Conservation (phyloP, 2,113 vertebrate species). For the Polypterus senegalus region DNA sequence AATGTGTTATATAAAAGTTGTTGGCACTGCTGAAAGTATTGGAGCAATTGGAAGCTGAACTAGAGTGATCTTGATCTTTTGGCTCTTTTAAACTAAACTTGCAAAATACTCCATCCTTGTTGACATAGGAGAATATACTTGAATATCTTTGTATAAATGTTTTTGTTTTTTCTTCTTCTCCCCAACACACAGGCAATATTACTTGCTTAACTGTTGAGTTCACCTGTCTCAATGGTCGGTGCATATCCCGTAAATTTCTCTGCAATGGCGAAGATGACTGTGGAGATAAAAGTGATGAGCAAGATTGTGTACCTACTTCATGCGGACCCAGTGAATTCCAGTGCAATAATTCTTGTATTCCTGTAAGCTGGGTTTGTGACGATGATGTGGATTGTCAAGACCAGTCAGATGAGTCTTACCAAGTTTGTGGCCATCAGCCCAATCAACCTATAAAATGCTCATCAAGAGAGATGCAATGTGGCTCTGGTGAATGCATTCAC, state of each 20-base stretch:
- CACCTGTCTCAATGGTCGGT: constrained; percentile 79
- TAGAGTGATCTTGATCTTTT: no score
- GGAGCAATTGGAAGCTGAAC: no score
- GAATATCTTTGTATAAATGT: no score
- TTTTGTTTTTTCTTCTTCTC: no score
- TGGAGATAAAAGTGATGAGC: constrained; percentile 75
- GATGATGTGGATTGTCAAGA: constrained; percentile 86
- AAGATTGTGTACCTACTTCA: constrained; percentile 69
- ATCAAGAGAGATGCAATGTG: constrained; percentile 69
- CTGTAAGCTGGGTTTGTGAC: constrained; percentile 82
- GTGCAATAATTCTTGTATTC: constrained; percentile 82
- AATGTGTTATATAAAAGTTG: no score
- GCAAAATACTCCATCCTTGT: no score
- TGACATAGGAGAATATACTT: no score
- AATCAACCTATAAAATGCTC: constrained; percentile 64
- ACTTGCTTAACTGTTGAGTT: constrained; percentile 84
- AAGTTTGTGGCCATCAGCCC: constrained; percentile 75
- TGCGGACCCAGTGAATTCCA: constrained; percentile 78
- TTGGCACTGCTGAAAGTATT: no score
- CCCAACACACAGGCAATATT: constrained; percentile 74
- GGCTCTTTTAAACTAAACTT: no score
- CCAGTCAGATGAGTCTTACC: constrained; percentile 76
- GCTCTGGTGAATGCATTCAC: constrained; percentile 87
- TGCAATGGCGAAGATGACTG: constrained; percentile 96
- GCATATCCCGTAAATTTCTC: constrained; percentile 80